Evolutionary conservation across 2,888 invertebrate species (phyloP).

Genomic region (Harpagoxenus sublaevis): DNA sequence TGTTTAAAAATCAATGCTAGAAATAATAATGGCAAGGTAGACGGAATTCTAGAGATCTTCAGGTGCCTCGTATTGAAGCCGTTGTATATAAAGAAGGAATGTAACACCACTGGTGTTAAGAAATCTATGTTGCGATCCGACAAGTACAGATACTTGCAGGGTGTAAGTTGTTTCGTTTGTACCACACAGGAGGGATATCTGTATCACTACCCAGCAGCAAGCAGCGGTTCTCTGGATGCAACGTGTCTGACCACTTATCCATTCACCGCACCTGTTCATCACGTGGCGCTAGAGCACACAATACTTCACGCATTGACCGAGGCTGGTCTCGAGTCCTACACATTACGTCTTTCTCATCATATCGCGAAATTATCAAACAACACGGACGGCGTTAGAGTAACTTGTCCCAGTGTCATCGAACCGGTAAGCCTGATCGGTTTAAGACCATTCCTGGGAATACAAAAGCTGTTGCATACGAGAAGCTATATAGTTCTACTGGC

Average conservation of each 20-base stretch:
- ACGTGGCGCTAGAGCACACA: conserved; percentile 90
- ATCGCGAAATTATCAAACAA: conserved; percentile 87
- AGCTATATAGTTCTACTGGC: conserved; percentile 88
- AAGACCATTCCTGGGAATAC: conserved; percentile 90
- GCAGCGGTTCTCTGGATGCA: conserved; percentile 71
- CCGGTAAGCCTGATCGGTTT: conserved; percentile 90
- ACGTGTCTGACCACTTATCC: conserved; percentile 87
- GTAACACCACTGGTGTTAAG: conserved; percentile 77
- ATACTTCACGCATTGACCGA: conserved; percentile 92
- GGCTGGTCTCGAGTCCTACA: conserved; percentile 92
- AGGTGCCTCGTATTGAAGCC: conserved; percentile 87
- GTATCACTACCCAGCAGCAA: conserved; percentile 88
- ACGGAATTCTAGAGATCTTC: conserved; percentile 87
- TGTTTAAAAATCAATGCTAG: conserved; percentile 86
- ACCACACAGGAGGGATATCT: conserved; percentile 91
- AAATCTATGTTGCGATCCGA: conserved; percentile 87
- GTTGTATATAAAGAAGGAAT: conserved; percentile 81
- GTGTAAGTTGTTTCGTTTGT: conserved; percentile 89
- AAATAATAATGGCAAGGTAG: conserved; percentile 83
- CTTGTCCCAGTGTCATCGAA: conserved; percentile 88
- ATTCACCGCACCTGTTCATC: conserved; percentile 91
- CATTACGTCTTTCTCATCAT: conserved; percentile 88
- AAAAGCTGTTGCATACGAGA: conserved; percentile 87
- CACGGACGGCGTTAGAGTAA: conserved; percentile 86
- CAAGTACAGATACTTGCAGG: conserved; percentile 88